Base-by-base conservation (phyloP, 2,888 invertebrate species). In the Lochmaea capreae region DNA sequence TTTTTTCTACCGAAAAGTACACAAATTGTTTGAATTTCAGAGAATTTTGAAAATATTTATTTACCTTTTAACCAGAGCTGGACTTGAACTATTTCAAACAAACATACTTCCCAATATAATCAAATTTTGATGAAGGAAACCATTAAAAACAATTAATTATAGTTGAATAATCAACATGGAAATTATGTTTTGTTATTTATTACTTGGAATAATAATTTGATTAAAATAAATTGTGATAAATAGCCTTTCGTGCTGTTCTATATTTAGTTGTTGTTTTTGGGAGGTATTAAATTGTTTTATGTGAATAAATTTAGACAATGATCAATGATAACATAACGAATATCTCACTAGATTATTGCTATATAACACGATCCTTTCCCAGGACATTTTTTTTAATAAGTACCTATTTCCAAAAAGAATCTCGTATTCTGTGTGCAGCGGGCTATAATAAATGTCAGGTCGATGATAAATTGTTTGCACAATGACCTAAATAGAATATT, bases 401-500 rank as follows among this genome's bases (percentile, higher is more conserved):
- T n/a, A n/a, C n/a, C n/a, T n/a, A n/a, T n/a, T n/a, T n/a, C 16
- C n/a, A 52, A 54, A 16, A 3, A 16, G 18, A 18, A 54, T 54
- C 16, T n/a, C 16, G 42, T n/a, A n/a, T 18, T 54, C 54, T 16
- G 10, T 18, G 16, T 26, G 5, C 26, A 26, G 26, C 8, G 5
- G 52, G 5, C n/a, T 54, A 54, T 54, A 16, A 54, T 54, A 18
- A 54, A 54, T 18, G 69, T 62, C 62, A 54, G 49, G 16, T 18
- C 12, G 68, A 18, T 26, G 62, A 69, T 49, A 54, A 69, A 62
- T 69, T 69, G 61, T 33, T 62, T 42, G 16, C 57, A 70, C 57
- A 63, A 70, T n/a, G 18, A 46, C 43, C 57, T 54, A 65, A 70
- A 70, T 57, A 39, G 63, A 70, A 65, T 65, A 63, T 70, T 70